Base-by-base conservation (phyloP, 92 coral and sea anemone species). In the Porites lobata region DNA sequence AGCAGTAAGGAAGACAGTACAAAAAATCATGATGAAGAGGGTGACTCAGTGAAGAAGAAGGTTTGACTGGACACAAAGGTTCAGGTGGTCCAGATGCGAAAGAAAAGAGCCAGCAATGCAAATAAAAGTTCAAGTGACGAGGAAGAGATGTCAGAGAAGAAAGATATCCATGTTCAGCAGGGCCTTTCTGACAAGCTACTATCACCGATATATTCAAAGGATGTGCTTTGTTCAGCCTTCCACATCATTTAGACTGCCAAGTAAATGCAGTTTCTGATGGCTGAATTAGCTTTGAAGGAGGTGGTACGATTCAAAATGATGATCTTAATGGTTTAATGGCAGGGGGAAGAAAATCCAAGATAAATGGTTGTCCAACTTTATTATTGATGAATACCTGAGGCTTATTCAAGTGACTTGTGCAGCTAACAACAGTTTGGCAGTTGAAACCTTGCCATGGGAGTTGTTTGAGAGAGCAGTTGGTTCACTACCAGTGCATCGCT, bases 391-490 rank as follows among this genome's bases (percentile, higher is more conserved):
- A 64, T 87, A 90, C 56, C 91, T 87, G 26, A 11, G 73, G 11
- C 70, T 91, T 54, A 59, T 76, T 65, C 9, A 65, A 65, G 61
- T 69, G 76, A 58, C 84, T 81, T 53, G 77, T 10, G 13, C 79
- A 63, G 52, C 81, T 83, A 71, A 69, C 57, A 77, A 57, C 38
- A 62, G 78, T 75, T 32, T 78, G 19, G 78, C 50, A 68, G 91
- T 86, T 67, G 78, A 80, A 73, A 82, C 86, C 82, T 15, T 88
- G 22, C 29, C 88, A 76, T 91, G 94, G 91, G 91, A 87, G 77
- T 53, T 87, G 26, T 15, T 87, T 91, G 78, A 91, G 84, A 73
- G 57, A 53, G 91, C 65, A 22, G 87, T 86, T 56, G 86, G 86
- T 70, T 47, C 54, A 75, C 69, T 84, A 32, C 29, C 86, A 62